Evolutionary conservation across 2,797 vertebrate genomes (phyloP), one percentile per base, ranked within the genome.

Genomic region (Neostethus bicornis): DNA sequence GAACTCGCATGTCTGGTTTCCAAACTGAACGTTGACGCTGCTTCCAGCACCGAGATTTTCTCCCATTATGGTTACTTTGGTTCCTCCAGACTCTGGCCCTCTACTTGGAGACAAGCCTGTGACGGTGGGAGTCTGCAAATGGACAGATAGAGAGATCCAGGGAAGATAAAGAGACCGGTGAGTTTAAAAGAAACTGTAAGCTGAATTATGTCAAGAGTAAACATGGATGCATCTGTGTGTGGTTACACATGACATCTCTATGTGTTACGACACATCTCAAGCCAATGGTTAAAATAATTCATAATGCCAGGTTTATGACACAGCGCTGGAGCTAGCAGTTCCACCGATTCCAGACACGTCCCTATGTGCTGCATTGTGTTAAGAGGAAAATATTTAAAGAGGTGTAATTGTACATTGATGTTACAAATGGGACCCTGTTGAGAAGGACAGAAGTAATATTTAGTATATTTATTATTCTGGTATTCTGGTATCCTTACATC

Each of bases 1-100:
- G 87, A 96, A 99, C 59, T 96, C 89, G 81, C 97, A 99, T 19
- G 94, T 97, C 90, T 99, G 96, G 89, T 99, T 99, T 19, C 96
- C 96, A 68, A 99, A 93, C 66, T 93, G 86, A 25, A 98, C 92
- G 0, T 88, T 92, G 50, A 98, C 96, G 0, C 45, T 94, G 92
- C 96, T 99, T 61, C 97, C 97, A 0, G 97, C 93, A 0, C 95
- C 95, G 0, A 99, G 92, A 85, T 97, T 91, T 58, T 95, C 93
- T 35, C 97, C 97, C 0, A 94, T 89, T 81, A 99, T 92, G 51
- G 97, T 99, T 14, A 99, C 95, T 90, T 94, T 95, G 4, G 97
- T 99, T 57, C 97, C 97, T 21, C 97, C 97, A 0, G 97, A 99
- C 85, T 98, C 97, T 0, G 97, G 97, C 5, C 97, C 97, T 0